phyloP scores from a whole-genome alignment of 2,113 vertebrate genomes.

The Macaca fascicularis region T2T-MFA8v1.1 NC_088387.1:46459001-46459500 shows the following conservation, averaged over 20 bases:
- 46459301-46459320: neutral
- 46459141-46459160: neutral
- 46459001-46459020: neutral
- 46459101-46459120: neutral
- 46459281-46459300: neutral
- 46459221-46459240: neutral
- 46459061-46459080: neutral
- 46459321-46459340: neutral
- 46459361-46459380: conserved; percentile 8
- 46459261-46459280: neutral
- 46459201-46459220: neutral
- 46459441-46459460: neutral
- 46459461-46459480: neutral
- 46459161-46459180: neutral
- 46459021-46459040: neutral
- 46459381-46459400: neutral
- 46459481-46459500: neutral
- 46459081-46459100: neutral
- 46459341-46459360: neutral
- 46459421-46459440: neutral
- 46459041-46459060: neutral
- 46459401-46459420: neutral
- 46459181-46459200: neutral
- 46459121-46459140: neutral
- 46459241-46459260: neutral